Evolutionary conservation across 1,140 invertebrate genomes (phyloP), one percentile per base, ranked within the genome.

Genomic region (Amphibalanus amphitrite): DNA sequence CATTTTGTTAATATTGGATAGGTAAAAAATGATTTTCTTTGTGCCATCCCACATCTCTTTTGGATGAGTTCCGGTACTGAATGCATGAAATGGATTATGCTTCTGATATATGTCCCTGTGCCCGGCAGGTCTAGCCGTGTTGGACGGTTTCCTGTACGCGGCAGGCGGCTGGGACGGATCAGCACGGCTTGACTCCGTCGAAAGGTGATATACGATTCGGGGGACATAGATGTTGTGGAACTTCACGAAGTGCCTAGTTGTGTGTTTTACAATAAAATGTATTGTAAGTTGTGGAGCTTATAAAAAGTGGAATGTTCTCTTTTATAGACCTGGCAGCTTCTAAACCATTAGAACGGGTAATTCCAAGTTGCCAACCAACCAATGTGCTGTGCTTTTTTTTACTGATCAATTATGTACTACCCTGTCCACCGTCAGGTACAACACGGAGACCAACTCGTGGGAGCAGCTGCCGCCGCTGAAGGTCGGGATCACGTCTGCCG

Each of bases 121-220:
- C n/a, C n/a, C 47, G 71, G 33, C 38, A 73, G 89, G 87, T 59
- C 84, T 87, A n/a, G 86, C 85, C 29, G 81, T 86, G 71, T 85
- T 86, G 78, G 83, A 85, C 73, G 85, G 84, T 65, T 82, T 84
- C 73, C 82, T 91, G 26, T 91, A 88, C 83, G 89, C 86, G 28
- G 86, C 90, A 33, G 91, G 90, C 71, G 91, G 90, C 29, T 91
- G 89, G 80, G 89, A 92, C 81, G 87, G 89, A 59, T 90, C 89
- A 84, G 87, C 87, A 78, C 89, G 89, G 74, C 80, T 91, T n/a
- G 85, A 87, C 75, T 86, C 86, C 0, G 89, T 86, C 25, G 90
- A 92, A 78, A 82, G 84, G 70, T 91, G 90, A 77, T 84, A 91
- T 79, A 47, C 29, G n/a, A 30, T n/a, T 28, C 15, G 10, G 0